Conservation (phyloP, 2,888 invertebrate genomes). For the Himalopsyche tibetana region DNA sequence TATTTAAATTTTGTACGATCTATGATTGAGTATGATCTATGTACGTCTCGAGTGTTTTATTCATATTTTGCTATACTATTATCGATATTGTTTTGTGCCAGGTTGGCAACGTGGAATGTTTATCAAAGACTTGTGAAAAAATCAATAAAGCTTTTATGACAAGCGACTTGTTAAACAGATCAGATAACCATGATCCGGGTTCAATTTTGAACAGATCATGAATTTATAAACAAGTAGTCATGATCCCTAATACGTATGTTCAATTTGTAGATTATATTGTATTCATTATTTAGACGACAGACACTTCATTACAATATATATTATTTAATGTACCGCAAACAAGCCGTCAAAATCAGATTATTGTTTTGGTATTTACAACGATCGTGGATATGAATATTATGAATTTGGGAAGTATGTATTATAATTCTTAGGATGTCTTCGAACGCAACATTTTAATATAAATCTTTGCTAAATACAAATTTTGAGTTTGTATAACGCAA, state of each 20-base stretch:
- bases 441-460: too few relatives aligned
- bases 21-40: too few relatives aligned
- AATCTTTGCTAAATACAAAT: too few relatives aligned
- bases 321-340: background rate
- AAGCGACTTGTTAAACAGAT: background rate
- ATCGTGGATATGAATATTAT: too few relatives aligned
- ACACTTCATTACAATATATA: background rate
- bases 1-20: too few relatives aligned
- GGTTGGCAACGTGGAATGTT: slow-evolving; percentile 1
- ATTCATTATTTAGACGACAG: background rate
- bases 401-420: too few relatives aligned
- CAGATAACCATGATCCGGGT: slow-evolving; percentile 37
- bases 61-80: background rate
- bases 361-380: too few relatives aligned
- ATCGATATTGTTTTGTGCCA: background rate
- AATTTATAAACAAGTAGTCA: slow-evolving; percentile 1
- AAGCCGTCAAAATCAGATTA: background rate
- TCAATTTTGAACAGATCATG: slow-evolving; percentile 3
- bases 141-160: slow-evolving; percentile 14
- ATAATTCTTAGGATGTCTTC: too few relatives aligned
- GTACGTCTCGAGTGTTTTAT: too few relatives aligned
- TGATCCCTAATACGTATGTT: background rate
- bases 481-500: too few relatives aligned
- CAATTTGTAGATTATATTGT: slow-evolving; percentile 19
- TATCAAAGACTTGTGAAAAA: slow-evolving; percentile 2